Evolutionary conservation across 2,888 invertebrate species (phyloP), one percentile per base, ranked within the genome.

Genomic region (Lycia hirtaria): DNA sequence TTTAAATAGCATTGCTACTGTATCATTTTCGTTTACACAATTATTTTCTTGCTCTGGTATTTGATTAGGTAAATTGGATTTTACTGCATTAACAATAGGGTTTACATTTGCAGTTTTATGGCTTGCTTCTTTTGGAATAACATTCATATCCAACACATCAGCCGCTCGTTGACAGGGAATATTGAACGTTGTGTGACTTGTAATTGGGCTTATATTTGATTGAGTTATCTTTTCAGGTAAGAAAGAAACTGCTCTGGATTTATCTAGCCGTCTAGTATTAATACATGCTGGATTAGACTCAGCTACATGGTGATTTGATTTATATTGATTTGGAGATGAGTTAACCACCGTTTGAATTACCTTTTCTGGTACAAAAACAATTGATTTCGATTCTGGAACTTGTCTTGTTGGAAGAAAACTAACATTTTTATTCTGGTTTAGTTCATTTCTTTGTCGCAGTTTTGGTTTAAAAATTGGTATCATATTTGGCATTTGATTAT

Each of bases 101-200:
- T 67, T 69, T 9, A 68, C 43, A 56, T 67, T 68, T 0, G 26
- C 17, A 3, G 53, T 43, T 17, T 64, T 66, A 10, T 49, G 62
- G 4, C 49, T 38, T n/a, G 38, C 24, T 15, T 67, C 56, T 53
- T 50, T 67, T 19, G 74, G 71, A 10, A 68, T 38, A 24, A 55
- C 53, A 0, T 60, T 65, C 48, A 78, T 79, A 41, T 75, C 73
- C 30, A 82, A 64, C 14, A 82, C 69, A 50, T 82, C 81, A 3
- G 73, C 67, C 15, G 80, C 81, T 69, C 55, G 66, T 45, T 76
- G 76, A 53, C 77, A 82, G n/a, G 81, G 81, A 32, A 82, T 76
- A 53, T 68, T 70, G 52, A 81, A 80, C 15, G 52, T 66, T 67
- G 62, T 49, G 0, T n/a, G 10, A 2, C 35, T 57, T 9, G 37